A percentile compares a stretch with the other conserved stretches of the same genome.
These are phyloP conservation scores for Drosophila setifemur DNA, from an alignment of 1,140 invertebrate species.

Conservation along the genomic window DNA sequence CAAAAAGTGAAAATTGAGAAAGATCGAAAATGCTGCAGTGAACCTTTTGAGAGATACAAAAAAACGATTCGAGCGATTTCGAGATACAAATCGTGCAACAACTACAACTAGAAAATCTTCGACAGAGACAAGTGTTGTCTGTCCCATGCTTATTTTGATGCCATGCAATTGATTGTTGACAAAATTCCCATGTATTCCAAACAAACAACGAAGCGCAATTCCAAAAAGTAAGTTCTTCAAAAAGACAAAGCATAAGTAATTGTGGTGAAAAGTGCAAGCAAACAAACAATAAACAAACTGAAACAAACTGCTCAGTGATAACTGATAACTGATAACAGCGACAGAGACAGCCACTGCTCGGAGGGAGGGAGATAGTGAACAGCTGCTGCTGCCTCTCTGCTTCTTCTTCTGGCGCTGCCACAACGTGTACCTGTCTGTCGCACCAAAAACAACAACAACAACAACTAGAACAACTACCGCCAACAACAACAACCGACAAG, in stretches of 20 bases:
- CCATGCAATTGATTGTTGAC: conserved; percentile 82
- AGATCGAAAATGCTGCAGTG: conserved; percentile 43
- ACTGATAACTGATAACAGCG: conserved; percentile 49
- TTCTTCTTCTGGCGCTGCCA: conserved; percentile 21
- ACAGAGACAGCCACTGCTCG: conserved; percentile 33
- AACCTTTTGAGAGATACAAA: conserved; percentile 19
- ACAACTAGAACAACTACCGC: conserved; percentile 11
- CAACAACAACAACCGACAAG: background rate
- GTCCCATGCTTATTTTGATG: conserved; percentile 77
- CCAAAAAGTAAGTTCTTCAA: conserved; percentile 81
- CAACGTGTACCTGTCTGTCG: conserved; percentile 54
- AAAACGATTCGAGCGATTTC: conserved; percentile 13
- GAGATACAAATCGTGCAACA: conserved; percentile 38
- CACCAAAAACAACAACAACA: conserved; percentile 33
- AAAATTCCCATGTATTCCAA: conserved; percentile 83
- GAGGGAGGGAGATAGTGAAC: conserved; percentile 14
- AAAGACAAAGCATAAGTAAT: conserved; percentile 11
- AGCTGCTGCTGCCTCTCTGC: conserved; percentile 33
- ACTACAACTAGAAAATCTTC: conserved; percentile 12
- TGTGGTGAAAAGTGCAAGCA: conserved; percentile 25
- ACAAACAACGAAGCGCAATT: conserved; percentile 82
- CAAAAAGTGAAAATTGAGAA: conserved; percentile 50
- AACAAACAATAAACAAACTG: background rate
- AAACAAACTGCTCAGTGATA: conserved; percentile 18
- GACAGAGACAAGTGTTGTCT: conserved; percentile 47